A percentile compares a stretch with the other conserved stretches of the same genome.
Evolutionary conservation across 2,113 vertebrate species (phyloP).

Genomic region (Hemicordylus capensis): DNA sequence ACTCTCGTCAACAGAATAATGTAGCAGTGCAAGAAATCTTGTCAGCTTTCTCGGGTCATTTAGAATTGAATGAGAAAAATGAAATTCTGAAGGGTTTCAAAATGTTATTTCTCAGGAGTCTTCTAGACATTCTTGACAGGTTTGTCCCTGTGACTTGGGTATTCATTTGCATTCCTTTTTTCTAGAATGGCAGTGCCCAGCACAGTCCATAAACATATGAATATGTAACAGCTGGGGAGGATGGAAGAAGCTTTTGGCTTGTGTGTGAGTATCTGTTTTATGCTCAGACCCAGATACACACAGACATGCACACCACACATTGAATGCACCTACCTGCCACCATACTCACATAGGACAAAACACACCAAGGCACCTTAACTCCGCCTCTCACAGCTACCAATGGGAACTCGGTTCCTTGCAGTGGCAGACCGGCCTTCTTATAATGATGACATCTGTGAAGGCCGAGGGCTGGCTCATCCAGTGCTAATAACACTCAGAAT

Average conservation of each 20-base stretch:
- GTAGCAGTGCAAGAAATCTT: neutral
- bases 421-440: conserved; percentile 37
- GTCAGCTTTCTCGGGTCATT: too few species aligned
- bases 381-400: neutral
- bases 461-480: conserved; percentile 39
- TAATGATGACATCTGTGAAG: conserved; percentile 40
- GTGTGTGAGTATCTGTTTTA: neutral
- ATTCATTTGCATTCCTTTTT: neutral
- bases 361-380: neutral
- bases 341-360: neutral
- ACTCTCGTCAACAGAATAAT: neutral
- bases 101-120: neutral
- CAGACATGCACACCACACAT: neutral
- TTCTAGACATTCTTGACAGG: neutral
- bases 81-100: neutral
- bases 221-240: neutral
- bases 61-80: neutral
- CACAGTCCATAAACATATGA: neutral
- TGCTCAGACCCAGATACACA: neutral
- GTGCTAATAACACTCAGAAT: conserved; percentile 28
- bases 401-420: conserved; percentile 19
- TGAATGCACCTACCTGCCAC: neutral
- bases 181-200: too few species aligned
- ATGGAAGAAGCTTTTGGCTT: neutral
- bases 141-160: neutral